phyloP scores from a whole-genome alignment of 1,140 invertebrate genomes.

The Microplitis demolitor region DNA sequence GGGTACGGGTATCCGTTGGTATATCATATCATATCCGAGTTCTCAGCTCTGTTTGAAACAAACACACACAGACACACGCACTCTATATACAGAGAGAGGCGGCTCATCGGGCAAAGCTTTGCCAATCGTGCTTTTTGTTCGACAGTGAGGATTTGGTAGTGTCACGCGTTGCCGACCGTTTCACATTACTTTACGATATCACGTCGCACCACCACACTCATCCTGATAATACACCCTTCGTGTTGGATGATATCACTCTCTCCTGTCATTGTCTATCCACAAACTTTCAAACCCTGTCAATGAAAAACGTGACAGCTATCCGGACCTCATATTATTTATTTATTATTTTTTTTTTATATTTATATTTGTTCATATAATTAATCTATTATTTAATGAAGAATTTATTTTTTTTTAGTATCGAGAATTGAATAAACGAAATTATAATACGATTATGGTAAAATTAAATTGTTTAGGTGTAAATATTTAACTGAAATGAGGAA shows the following conservation, averaged over 20 bases:
- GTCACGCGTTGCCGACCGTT: conserved; percentile 36
- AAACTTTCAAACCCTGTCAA: background rate
- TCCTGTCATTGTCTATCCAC: background rate
- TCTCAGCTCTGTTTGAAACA: conserved; percentile 45
- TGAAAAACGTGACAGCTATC: background rate
- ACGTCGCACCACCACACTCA: conserved; percentile 11
- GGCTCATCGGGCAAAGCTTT: conserved; percentile 41
- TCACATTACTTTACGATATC: conserved; percentile 39
- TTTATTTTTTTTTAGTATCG: too few relatives aligned
- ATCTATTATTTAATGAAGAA: background rate
- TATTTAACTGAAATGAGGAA: too few relatives aligned
- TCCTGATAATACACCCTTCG: conserved; percentile 3
- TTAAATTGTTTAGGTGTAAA: too few relatives aligned
- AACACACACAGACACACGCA: conserved; percentile 34
- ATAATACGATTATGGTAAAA: too few relatives aligned
- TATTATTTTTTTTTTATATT: background rate
- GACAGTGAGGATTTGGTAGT: conserved; percentile 51
- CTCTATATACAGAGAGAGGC: conserved; percentile 7
- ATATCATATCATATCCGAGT: conserved; percentile 1
- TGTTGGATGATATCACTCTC: background rate
- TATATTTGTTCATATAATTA: background rate
- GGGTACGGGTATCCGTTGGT: background rate
- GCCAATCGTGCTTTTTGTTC: conserved; percentile 56
- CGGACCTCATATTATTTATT: background rate
- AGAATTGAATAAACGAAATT: too few relatives aligned